Base-by-base conservation (phyloP, 53 echinoderm and acorn worm species). In the Paracentrotus lividus region DNA sequence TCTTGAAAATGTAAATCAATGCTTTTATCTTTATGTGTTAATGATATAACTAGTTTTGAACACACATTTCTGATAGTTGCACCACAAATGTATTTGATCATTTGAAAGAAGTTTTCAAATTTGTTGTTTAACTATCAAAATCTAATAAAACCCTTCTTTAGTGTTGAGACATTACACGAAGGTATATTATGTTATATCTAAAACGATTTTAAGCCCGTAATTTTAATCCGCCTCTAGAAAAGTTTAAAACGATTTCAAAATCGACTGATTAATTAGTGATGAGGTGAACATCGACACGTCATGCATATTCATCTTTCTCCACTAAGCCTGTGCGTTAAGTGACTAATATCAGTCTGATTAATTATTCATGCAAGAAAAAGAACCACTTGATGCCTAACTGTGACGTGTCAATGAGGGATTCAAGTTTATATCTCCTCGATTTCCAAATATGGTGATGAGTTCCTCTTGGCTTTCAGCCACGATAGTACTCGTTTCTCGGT, bases 401-500 rank as follows among this genome's bases (percentile, higher is more conserved):
- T 59, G 89, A 89, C 89, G 89, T 89, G 89, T 89, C 89, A 64
- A 55, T 89, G 43, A 60, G 8, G 38, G 89, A 65, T 65, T 26
- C 60, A 29, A 64, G 89, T 60, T 59, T 40, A 42, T 42, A 89
- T 59, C 89, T 59, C 89, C 65, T 40, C 65, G 86, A 89, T 61
- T 89, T 89, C 89, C 89, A 89, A 56, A 89, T 89, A 89, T 89
- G 89, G 89, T 61, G 24, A 44, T 61, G 64, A 61, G 89, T 89
- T 89, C 89, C 89, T 89, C 89, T 89, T 89, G 89, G 89, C 89
- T 23, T 43, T 40, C 43, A 33, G 61, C 89, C 89, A 89, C 29
- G 7, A 21, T 54, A 53, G 54, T 44, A 53, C 55, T 56, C 86
- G 81, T 13, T 81, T 81, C n/a, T 44, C 81, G 81, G 26, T 81